A percentile compares a stretch with the other conserved stretches of the same genome.
phyloP scores from a whole-genome alignment of 2,797 vertebrate species.

The Dendrocincla tyrannina region DNA sequence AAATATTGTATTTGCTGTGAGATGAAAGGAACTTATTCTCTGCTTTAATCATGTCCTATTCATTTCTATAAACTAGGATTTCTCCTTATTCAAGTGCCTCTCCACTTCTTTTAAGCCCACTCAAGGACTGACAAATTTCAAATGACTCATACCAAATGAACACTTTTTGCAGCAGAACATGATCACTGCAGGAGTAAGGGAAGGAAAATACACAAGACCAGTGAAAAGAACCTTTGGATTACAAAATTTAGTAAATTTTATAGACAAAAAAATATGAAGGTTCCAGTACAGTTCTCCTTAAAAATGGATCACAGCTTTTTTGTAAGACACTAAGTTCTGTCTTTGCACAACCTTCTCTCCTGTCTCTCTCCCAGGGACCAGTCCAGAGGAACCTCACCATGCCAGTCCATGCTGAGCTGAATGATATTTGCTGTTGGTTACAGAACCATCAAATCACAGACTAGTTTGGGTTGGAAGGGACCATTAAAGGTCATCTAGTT shows the following conservation, averaged over 20 bases:
- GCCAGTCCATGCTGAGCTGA: not conserved
- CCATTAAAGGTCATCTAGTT: not conserved
- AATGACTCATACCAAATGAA: not conserved
- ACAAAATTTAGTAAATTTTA: not conserved
- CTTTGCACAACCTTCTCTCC: not conserved
- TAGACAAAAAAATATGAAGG: not conserved
- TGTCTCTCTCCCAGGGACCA: not conserved
- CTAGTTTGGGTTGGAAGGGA: not conserved
- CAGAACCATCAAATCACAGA: not conserved
- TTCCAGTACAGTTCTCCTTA: not conserved
- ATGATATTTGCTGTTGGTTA: not conserved
- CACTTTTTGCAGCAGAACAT: not conserved
- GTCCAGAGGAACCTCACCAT: fast-evolving
- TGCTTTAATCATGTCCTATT: constrained; percentile 5
- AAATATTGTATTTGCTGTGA: not conserved
- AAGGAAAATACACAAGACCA: not conserved
- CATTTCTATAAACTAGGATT: not conserved
- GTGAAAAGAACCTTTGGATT: not conserved
- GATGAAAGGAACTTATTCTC: constrained; percentile 24
- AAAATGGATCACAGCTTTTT: not conserved
- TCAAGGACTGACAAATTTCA: not conserved
- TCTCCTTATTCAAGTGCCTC: not conserved
- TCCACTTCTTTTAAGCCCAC: not conserved
- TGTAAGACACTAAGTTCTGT: not conserved
- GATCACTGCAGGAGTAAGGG: not conserved